Evolutionary conservation across 2,888 invertebrate genomes (phyloP).

Genomic region (Tetragnatha montana): DNA sequence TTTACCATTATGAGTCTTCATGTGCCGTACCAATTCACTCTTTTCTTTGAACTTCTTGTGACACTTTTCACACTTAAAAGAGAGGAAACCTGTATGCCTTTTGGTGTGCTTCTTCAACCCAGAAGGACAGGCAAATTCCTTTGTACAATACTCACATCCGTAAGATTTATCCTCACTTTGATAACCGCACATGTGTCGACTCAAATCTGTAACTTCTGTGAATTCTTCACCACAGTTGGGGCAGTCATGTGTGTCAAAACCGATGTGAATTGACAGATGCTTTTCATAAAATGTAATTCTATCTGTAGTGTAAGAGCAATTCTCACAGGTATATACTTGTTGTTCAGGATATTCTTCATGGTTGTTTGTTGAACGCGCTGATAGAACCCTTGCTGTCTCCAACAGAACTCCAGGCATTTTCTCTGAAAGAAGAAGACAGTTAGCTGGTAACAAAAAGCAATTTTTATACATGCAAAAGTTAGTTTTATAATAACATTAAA

Average conservation of each 20-base stretch:
- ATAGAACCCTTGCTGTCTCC: slow-evolving; percentile 6
- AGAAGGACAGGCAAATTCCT: slow-evolving; percentile 47
- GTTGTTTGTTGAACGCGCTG: background rate
- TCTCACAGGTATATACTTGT: slow-evolving; percentile 38
- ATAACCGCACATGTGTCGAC: slow-evolving; percentile 34
- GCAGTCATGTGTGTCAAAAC: slow-evolving; percentile 36
- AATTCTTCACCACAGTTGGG: slow-evolving; percentile 62
- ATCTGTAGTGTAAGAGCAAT: slow-evolving; percentile 48
- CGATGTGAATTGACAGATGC: slow-evolving; percentile 59
- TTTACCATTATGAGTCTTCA: slow-evolving; percentile 35
- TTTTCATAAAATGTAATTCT: slow-evolving; percentile 55
- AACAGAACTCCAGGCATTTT: background rate
- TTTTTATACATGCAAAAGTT: background rate
- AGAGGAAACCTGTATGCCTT: slow-evolving; percentile 39
- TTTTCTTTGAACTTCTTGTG: slow-evolving; percentile 50
- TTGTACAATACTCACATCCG: slow-evolving; percentile 59
- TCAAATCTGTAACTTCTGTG: slow-evolving; percentile 21
- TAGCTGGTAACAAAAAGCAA: background rate
- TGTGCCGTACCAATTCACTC: slow-evolving; percentile 36
- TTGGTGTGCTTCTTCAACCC: slow-evolving; percentile 44
- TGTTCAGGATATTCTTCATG: background rate
- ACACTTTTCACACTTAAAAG: slow-evolving; percentile 31
- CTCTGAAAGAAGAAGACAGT: slow-evolving; percentile 22
- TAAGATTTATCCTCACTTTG: slow-evolving; percentile 32
- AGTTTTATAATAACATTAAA: background rate